Base-by-base conservation (phyloP, 2,797 vertebrate species). In the Mormyrus hasselquistii region DNA sequence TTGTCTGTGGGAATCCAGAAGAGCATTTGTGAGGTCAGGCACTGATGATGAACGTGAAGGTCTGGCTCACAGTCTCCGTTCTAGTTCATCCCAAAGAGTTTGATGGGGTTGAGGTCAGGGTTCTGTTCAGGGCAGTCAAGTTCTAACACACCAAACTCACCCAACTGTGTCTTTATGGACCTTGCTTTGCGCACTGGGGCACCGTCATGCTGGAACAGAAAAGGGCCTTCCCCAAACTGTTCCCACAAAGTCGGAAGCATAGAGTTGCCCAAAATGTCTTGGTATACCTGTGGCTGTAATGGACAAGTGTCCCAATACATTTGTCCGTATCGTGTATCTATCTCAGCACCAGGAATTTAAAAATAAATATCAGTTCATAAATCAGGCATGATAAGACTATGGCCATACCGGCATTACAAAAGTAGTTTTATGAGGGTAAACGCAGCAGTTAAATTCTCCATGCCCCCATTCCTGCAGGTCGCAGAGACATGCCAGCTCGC, bases 401-500 rank as follows among this genome's bases (percentile, higher is more conserved):
- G 49, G 29, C 49, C 22, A 38, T 10, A 38, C 52, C 25, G 16
- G 52, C 12, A 57, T 41, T 86, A n/a, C 29, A 3, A 22, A 59
- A 19, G 19, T 6, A 49, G 38, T 16, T 79, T 6, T 44, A n/a
- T 79, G 34, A 84, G 82, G 3, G 44, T 22, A 50, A n/a, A 25
- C 22, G 41, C 44, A 49, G 82, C 44, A 84, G 47, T 8, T n/a
- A 3, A 12, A 88, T 12, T 25, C 1, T 7, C 25, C 5, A 7
- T 65, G 44, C 41, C 5, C 38, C 3, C 1, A 16, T 49, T 14
- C 49, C 7, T 0, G 0, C 90, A 99, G 98, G 98, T 99, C 57
- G 98, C 98, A 0, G 98, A 99, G 94, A 99, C 98, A 0, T 99
- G 98, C 93, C 97, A 99, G 94, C 89, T 99, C 92, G 98, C 98